Conservation (phyloP, 2,797 vertebrate genomes). For the Phataginus tetradactyla region DNA sequence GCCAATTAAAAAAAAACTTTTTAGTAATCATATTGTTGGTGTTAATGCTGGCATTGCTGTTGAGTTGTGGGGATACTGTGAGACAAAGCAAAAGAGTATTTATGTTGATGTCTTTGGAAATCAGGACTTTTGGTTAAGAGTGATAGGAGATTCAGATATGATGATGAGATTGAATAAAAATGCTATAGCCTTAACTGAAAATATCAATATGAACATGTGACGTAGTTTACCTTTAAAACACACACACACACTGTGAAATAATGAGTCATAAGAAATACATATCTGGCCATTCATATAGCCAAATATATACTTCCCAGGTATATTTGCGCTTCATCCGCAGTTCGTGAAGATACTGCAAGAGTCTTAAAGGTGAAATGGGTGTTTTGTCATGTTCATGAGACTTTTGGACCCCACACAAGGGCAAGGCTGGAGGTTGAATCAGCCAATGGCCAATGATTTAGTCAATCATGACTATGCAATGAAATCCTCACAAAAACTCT, state of each 20-base stretch:
- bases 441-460: too few relatives aligned
- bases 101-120: background rate
- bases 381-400: too few relatives aligned
- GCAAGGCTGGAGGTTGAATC: too few relatives aligned
- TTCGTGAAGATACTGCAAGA: too few relatives aligned
- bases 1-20: slow-evolving; percentile 26
- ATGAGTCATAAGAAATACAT: too few relatives aligned
- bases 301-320: too few relatives aligned
- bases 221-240: background rate
- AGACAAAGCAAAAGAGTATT: background rate
- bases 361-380: too few relatives aligned
- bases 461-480: too few relatives aligned
- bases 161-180: slow-evolving; percentile 24
- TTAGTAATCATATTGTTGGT: background rate
- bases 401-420: too few relatives aligned
- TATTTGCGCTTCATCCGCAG: too few relatives aligned
- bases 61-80: background rate
- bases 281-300: too few relatives aligned
- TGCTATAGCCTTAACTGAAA: background rate
- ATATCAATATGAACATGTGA: background rate
- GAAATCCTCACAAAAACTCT: too few relatives aligned
- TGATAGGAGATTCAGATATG: background rate
- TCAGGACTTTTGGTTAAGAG: background rate
- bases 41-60: background rate
- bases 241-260: background rate